A percentile compares a stretch with the other conserved stretches of the same genome.
These are phyloP conservation scores for Antidorcas marsupialis DNA, from an alignment of 2,113 vertebrate species.

Conservation along the genomic window DNA sequence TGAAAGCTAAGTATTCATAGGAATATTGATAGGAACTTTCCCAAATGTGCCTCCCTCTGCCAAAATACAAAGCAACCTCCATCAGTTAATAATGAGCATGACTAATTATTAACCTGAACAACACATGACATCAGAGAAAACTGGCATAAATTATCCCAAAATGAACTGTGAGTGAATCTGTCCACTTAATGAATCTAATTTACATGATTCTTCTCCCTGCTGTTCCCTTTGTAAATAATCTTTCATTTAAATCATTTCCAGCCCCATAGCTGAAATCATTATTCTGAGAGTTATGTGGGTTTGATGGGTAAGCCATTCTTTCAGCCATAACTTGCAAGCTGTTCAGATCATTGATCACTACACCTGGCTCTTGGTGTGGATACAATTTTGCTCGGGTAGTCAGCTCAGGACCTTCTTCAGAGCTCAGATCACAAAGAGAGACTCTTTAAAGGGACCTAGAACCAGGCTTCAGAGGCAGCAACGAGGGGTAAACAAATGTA, in stretches of 20 bases:
- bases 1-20: neutral
- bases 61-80: slow-evolving; percentile 36
- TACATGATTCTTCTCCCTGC: slow-evolving; percentile 30
- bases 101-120: slow-evolving; percentile 70
- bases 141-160: slow-evolving; percentile 54
- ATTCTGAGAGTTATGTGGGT: neutral
- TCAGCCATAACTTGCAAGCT: neutral
- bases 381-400: neutral
- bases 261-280: slow-evolving; percentile 29
- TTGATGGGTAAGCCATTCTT: slow-evolving; percentile 14
- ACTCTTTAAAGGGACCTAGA: neutral
- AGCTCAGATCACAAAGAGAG: neutral
- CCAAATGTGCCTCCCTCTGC: slow-evolving; percentile 12
- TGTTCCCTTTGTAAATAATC: slow-evolving; percentile 51
- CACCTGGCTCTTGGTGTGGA: neutral
- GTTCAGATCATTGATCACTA: neutral
- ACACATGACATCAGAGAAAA: slow-evolving; percentile 69
- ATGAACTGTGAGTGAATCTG: slow-evolving; percentile 31
- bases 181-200: slow-evolving; percentile 50
- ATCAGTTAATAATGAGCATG: slow-evolving; percentile 60
- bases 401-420: neutral
- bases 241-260: slow-evolving; percentile 28
- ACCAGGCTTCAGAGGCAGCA: neutral
- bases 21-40: neutral
- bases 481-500: neutral